Conservation (phyloP, 1,140 invertebrate genomes). For the Zelostemma sp. region DNA sequence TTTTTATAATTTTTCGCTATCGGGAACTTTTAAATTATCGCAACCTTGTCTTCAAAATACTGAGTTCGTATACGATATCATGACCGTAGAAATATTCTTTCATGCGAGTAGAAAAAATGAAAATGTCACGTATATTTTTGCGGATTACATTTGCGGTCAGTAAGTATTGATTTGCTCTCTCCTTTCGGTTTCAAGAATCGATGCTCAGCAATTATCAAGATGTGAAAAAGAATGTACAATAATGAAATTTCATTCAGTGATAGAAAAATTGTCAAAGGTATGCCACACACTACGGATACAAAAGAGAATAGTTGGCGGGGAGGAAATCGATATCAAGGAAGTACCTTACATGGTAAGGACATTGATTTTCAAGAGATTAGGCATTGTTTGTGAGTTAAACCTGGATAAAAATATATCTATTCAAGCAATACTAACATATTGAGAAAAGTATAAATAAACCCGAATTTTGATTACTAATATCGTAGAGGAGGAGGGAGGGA, state of each 20-base stretch:
- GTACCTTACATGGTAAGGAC: slow-evolving; percentile 59
- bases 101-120: slow-evolving; percentile 34
- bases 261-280: too few species aligned
- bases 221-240: too few species aligned
- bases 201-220: too few species aligned
- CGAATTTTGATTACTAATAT: too few species aligned
- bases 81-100: slow-evolving; percentile 34
- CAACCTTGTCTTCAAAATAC: slow-evolving; percentile 33
- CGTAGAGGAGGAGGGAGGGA: too few species aligned
- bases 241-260: too few species aligned
- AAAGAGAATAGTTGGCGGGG: slow-evolving; percentile 59
- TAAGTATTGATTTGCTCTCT: slow-evolving; percentile 19
- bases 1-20: slow-evolving; percentile 25
- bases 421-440: too few species aligned
- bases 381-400: slow-evolving; percentile 16
- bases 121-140: slow-evolving; percentile 41
- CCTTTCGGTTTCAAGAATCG: slow-evolving; percentile 3
- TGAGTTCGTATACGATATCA: slow-evolving; percentile 37
- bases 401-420: slow-evolving; percentile 10
- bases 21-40: slow-evolving; percentile 37
- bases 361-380: slow-evolving; percentile 37
- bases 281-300: too few species aligned
- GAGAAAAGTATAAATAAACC: too few species aligned
- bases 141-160: slow-evolving; percentile 31
- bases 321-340: slow-evolving; percentile 49